phyloP scores from a whole-genome alignment of 1,140 invertebrate genomes.

The Helicoverpa armigera region DNA sequence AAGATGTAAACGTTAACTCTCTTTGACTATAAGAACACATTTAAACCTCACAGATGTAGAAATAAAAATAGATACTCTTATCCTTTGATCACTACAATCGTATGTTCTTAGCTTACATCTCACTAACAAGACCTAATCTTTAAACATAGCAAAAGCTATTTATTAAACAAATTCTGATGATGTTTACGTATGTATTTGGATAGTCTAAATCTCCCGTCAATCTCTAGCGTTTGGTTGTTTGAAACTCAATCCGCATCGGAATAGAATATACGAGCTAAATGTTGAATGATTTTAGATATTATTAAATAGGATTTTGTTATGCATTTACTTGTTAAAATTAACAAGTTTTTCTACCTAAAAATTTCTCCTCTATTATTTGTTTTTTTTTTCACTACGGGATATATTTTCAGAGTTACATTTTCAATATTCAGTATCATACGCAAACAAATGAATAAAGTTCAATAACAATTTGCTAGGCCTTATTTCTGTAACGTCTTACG shows the following conservation, averaged over 20 bases:
- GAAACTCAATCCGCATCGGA: constrained; percentile 8
- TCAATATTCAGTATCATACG: no score
- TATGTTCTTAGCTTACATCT: not conserved
- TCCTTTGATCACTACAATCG: constrained; percentile 17
- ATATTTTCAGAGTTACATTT: no score
- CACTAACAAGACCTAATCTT: constrained; percentile 10
- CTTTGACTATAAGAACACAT: not conserved
- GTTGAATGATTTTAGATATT: not conserved
- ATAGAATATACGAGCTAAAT: constrained; percentile 13
- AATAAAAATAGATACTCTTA: not conserved
- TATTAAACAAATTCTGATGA: constrained; percentile 25
- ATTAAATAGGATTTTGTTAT: not conserved
- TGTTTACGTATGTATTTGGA: constrained; percentile 4
- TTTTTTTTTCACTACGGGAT: no score
- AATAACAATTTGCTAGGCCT: no score
- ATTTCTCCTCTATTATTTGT: no score
- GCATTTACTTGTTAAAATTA: no score
- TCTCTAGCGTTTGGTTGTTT: not conserved
- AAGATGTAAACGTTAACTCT: not conserved
- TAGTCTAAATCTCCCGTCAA: constrained; percentile 35
- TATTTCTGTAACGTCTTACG: no score
- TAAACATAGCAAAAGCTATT: constrained; percentile 6
- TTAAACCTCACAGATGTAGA: not conserved
- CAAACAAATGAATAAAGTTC: no score
- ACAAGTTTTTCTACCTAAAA: no score